Conservation (phyloP, 2,797 vertebrate species). For the Meriones psammophilus region DNA sequence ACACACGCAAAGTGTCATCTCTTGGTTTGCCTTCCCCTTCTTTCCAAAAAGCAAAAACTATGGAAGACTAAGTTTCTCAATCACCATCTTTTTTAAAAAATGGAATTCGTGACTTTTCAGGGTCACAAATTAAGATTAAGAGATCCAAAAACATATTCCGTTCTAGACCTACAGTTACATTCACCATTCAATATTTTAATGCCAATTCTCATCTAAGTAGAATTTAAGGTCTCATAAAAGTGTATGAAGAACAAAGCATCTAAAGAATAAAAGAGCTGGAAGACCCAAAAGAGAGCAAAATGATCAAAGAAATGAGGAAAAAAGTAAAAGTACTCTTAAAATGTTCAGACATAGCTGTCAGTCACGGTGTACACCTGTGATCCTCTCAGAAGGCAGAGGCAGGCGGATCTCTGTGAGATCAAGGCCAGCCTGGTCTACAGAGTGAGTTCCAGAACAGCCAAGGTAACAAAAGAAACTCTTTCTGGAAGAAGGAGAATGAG, state of each 20-base stretch:
- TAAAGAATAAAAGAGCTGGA: conserved; percentile 44
- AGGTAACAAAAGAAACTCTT: background rate
- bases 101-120: conserved; percentile 53
- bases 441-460: background rate
- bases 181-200: conserved; percentile 55
- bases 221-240: conserved; percentile 58
- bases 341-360: background rate
- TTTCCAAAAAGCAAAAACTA: background rate
- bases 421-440: background rate
- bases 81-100: background rate
- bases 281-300: background rate
- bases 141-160: conserved; percentile 36
- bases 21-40: background rate
- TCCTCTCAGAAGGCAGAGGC: background rate
- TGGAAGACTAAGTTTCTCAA: conserved; percentile 32
- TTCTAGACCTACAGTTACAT: conserved; percentile 28
- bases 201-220: conserved; percentile 33
- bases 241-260: conserved; percentile 45
- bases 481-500: background rate
- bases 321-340: background rate
- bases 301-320: conserved; percentile 19
- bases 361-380: background rate
- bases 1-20: background rate
- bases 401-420: background rate
- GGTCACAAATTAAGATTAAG: conserved; percentile 42